Percentiles rank a stretch among this genome's conserved stretches.
Evolutionary conservation across 2,888 invertebrate genomes (phyloP).

Genomic region (Campoplex capitator): DNA sequence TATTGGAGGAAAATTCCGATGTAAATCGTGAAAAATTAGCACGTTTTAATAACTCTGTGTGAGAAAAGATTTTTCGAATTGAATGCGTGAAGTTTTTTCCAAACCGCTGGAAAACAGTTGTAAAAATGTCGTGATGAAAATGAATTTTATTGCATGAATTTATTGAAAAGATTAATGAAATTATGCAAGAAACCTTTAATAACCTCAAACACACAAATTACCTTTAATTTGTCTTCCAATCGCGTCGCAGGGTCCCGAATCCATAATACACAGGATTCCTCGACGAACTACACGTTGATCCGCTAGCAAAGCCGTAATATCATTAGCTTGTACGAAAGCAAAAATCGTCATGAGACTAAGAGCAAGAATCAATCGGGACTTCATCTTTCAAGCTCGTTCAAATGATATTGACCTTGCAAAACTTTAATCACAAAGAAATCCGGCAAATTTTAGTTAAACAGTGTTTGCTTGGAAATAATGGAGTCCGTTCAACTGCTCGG

Average conservation of each 20-base stretch:
- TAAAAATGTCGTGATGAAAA: too few relatives aligned
- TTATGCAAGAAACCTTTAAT: too few relatives aligned
- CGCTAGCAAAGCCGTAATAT: conserved; percentile 63
- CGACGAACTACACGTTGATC: conserved; percentile 71
- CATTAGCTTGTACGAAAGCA: conserved; percentile 58
- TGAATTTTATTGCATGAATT: too few relatives aligned
- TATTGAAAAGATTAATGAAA: too few relatives aligned
- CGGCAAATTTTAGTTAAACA: background rate
- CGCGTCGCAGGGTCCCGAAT: conserved; percentile 87
- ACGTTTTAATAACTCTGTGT: background rate
- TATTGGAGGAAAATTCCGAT: background rate
- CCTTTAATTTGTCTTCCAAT: conserved; percentile 88
- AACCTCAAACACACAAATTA: conserved; percentile 75
- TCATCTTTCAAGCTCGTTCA: conserved; percentile 43
- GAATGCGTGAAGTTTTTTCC: too few relatives aligned
- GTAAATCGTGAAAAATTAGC: background rate
- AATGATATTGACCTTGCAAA: background rate
- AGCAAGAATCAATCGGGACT: conserved; percentile 38
- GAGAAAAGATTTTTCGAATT: too few relatives aligned
- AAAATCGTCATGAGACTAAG: conserved; percentile 45
- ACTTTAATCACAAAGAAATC: background rate
- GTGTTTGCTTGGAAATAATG: background rate
- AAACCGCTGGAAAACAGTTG: too few relatives aligned
- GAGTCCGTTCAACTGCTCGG: background rate
- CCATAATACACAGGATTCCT: conserved; percentile 87